phyloP scores from a whole-genome alignment of 2,888 invertebrate genomes.

The Andricus curvator region DNA sequence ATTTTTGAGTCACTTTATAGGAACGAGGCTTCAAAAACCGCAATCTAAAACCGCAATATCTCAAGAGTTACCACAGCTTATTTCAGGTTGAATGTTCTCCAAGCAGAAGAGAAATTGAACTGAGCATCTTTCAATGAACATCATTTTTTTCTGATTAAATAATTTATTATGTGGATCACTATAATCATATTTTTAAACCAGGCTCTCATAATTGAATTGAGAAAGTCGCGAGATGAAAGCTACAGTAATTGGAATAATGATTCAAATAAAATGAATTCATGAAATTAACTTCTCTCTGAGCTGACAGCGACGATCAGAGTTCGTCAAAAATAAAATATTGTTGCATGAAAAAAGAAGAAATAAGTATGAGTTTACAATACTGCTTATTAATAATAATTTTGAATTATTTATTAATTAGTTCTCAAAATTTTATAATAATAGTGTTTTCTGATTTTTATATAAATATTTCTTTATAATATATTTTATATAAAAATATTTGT shows the following conservation, averaged over 20 bases:
- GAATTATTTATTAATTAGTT: too few relatives aligned
- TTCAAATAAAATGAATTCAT: too few relatives aligned
- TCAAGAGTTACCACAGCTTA: conserved; percentile 5
- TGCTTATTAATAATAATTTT: too few relatives aligned
- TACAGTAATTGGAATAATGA: not conserved
- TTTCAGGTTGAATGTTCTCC: conserved; percentile 21
- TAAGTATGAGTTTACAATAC: too few relatives aligned
- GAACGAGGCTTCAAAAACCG: not conserved
- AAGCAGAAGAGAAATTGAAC: conserved; percentile 24
- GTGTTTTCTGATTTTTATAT: too few relatives aligned
- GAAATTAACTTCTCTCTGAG: too few relatives aligned
- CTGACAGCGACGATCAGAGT: too few relatives aligned
- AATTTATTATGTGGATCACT: not conserved
- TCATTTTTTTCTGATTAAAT: conserved; percentile 1
- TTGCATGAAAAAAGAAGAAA: too few relatives aligned
- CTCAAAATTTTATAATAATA: too few relatives aligned
- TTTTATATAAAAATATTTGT: too few relatives aligned
- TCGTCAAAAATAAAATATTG: too few relatives aligned
- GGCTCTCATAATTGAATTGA: conserved; percentile 1
- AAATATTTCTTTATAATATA: too few relatives aligned
- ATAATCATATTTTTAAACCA: not conserved
- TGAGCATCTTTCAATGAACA: conserved; percentile 14
- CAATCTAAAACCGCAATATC: conserved; percentile 20
- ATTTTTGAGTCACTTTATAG: conserved; percentile 30
- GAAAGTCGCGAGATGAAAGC: not conserved